Conservation (phyloP, 1,140 invertebrate species). For the Ceratina australensis region DNA sequence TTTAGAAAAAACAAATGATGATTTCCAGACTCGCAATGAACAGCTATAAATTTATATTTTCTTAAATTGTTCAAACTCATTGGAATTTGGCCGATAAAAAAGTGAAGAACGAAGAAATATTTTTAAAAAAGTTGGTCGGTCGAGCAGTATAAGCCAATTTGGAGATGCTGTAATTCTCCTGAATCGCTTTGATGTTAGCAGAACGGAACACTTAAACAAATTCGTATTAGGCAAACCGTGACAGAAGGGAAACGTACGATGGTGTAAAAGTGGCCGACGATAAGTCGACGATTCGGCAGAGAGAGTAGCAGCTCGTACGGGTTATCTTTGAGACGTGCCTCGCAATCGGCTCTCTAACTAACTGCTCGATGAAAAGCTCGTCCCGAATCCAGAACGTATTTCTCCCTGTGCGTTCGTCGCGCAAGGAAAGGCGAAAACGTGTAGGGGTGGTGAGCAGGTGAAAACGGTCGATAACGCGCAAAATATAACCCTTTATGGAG, state of each 20-base stretch:
- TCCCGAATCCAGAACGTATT: conserved; percentile 49
- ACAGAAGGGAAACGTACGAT: conserved; percentile 15
- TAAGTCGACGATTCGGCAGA: conserved; percentile 56
- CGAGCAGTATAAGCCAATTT: conserved; percentile 3
- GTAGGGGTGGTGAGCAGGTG: background rate
- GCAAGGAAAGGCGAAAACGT: background rate
- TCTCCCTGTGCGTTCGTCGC: background rate
- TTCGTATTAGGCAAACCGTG: conserved; percentile 44
- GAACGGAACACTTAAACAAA: conserved; percentile 37
- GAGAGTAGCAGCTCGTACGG: conserved; percentile 22
- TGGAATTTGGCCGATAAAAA: too few species aligned
- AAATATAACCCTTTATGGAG: conserved; percentile 29
- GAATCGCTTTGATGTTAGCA: conserved; percentile 32
- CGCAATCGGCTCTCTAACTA: conserved; percentile 66
- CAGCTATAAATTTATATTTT: too few species aligned
- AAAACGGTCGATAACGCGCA: conserved; percentile 29
- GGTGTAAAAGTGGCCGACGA: conserved; percentile 55
- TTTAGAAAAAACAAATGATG: too few species aligned
- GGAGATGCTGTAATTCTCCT: conserved; percentile 22
- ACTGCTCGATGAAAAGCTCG: conserved; percentile 79
- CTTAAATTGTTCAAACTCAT: too few species aligned
- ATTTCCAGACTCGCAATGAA: too few species aligned
- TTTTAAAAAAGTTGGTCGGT: background rate
- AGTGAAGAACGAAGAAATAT: too few species aligned
- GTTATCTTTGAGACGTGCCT: conserved; percentile 42